Conservation (phyloP, 1,140 invertebrate species). For the Phymastichus coffea region DNA sequence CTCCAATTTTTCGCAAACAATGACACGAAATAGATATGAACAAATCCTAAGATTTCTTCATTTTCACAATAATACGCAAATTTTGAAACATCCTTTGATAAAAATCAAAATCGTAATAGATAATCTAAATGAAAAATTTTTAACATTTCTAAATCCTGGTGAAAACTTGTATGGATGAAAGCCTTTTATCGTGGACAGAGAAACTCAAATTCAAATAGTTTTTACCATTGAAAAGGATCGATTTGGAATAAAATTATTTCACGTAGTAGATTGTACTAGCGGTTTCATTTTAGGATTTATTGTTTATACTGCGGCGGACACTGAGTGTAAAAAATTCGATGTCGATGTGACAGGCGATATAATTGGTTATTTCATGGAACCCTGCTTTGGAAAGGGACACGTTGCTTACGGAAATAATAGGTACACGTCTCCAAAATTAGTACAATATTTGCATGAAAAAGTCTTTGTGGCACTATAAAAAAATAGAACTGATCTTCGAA, state of each 20-base stretch:
- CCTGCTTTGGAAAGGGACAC: constrained; percentile 31
- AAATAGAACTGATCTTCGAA: constrained; percentile 30
- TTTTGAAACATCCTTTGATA: constrained; percentile 25
- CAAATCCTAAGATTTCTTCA: constrained; percentile 17
- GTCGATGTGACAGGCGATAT: constrained; percentile 25
- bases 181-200: constrained; percentile 35
- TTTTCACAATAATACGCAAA: constrained; percentile 19
- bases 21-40: constrained; percentile 32
- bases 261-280: constrained; percentile 37
- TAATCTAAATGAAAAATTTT: constrained; percentile 28
- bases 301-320: constrained; percentile 36
- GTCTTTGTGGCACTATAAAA: no score
- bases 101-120: constrained; percentile 26
- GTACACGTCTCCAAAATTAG: constrained; percentile 31
- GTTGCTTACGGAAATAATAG: constrained; percentile 31
- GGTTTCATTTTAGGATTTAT: constrained; percentile 42
- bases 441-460: constrained; percentile 28
- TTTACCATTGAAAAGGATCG: constrained; percentile 35
- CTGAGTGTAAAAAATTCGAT: constrained; percentile 23
- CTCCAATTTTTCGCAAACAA: constrained; percentile 34
- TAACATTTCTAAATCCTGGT: constrained; percentile 24
- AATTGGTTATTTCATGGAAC: constrained; percentile 29
- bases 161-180: constrained; percentile 36
- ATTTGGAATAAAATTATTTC: constrained; percentile 38
- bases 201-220: constrained; percentile 28